Evolutionary conservation across 1,140 invertebrate species (phyloP), one percentile per base, ranked within the genome.

Genomic region (Apocrypta bakeri): DNA sequence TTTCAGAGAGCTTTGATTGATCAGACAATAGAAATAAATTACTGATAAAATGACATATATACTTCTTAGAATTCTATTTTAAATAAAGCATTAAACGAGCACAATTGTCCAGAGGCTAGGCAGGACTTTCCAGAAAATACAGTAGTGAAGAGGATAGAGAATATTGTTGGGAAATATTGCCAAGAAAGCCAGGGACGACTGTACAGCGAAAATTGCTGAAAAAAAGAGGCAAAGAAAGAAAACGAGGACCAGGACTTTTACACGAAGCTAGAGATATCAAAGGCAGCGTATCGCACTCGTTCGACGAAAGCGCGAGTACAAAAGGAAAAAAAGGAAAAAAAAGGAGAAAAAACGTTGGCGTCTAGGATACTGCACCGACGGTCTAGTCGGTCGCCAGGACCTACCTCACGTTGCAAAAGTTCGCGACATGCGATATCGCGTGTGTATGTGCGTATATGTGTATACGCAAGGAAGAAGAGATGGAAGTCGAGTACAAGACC

Each of bases 401-500:
- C 42, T 79, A 79, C 77, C 77, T 79, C 48, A 68, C 14, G 37
- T 14, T 27, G 33, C 66, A 69, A 78, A 69, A 48, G 40, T 27
- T 27, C 8, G 75, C 12, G 17, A 56, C 66, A 71, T 33, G 40
- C 68, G 31, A 77, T 14, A 17, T 29, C n/a, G 63, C 63, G 29
- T 42, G 48, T 69, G 21, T 56, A 56, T 56, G 48, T 56, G 17
- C 21, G 48, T 56, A 14, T 7, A 21, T 56, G n/a, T 56, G 17
- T 21, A 21, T 21, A 17, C 21, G 64, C 21, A 48, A 56, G 66
- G n/a, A 78, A n/a, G 29, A 14, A 79, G 42, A 75, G 27, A 64
- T 56, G 48, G 40, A 27, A 69, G 63, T 25, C 42, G 71, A 73
- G 86, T 87, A 89, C 88, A 87, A 89, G 88, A 89, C 87, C 88